Evolutionary conservation across 1,140 invertebrate species (phyloP).

Genomic region (Magallana angulata): DNA sequence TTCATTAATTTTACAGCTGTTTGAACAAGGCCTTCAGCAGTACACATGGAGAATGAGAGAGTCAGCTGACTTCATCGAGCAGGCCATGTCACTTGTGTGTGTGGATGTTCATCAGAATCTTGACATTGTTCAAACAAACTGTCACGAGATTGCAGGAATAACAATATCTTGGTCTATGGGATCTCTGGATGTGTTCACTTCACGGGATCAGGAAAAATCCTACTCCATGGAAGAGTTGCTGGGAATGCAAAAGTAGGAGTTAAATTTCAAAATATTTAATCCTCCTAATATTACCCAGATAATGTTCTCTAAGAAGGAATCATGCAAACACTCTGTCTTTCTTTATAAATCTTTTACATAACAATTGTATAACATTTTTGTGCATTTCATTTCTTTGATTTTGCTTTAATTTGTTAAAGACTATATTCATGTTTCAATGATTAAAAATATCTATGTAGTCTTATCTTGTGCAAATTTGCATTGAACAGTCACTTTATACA

Average conservation of each 20-base stretch:
- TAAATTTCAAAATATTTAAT: background rate
- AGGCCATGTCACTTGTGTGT: constrained; percentile 76
- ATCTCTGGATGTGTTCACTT: constrained; percentile 74
- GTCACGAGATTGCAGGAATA: constrained; percentile 74
- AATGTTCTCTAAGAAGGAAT: no score
- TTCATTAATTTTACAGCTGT: constrained; percentile 61
- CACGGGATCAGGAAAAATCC: constrained; percentile 64
- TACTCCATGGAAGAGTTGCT: constrained; percentile 77
- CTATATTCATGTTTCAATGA: no score
- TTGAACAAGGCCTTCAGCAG: constrained; percentile 75
- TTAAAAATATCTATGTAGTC: no score
- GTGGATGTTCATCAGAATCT: constrained; percentile 77
- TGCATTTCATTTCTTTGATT: no score
- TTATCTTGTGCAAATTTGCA: no score
- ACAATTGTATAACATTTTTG: no score
- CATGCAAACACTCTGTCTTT: no score
- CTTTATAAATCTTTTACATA: no score
- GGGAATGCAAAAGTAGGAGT: constrained; percentile 73
- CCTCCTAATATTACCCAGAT: background rate
- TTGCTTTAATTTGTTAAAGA: no score
- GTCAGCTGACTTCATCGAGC: constrained; percentile 78
- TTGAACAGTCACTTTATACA: no score
- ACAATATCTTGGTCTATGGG: constrained; percentile 75
- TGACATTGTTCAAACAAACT: constrained; percentile 78
- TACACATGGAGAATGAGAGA: constrained; percentile 79